Percentiles rank a stretch among this genome's conserved stretches.
Evolutionary conservation across 1,140 invertebrate genomes (phyloP).

Genomic region (Macrotrachela quadricornifera): DNA sequence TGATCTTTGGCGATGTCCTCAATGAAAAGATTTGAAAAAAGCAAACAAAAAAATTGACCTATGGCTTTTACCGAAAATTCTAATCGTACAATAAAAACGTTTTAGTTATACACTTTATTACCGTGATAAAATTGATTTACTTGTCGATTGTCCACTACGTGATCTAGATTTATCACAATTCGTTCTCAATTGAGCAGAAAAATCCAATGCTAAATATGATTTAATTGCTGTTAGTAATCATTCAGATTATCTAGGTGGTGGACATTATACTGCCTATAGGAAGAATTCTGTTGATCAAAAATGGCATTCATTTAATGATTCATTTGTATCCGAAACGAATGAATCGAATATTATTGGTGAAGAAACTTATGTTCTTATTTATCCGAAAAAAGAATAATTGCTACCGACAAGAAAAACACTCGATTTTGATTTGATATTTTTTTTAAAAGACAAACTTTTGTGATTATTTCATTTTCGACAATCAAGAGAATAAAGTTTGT

Average conservation of each 20-base stretch:
- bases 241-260: constrained; percentile 38
- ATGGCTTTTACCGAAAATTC: constrained; percentile 57
- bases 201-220: constrained; percentile 32
- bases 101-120: constrained; percentile 46
- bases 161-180: constrained; percentile 9
- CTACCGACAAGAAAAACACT: too few species aligned
- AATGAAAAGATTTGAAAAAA: constrained; percentile 56
- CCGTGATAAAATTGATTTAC: constrained; percentile 57
- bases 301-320: constrained; percentile 43
- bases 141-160: constrained; percentile 55
- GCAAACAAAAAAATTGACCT: constrained; percentile 75
- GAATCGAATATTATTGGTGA: background rate
- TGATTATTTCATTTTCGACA: too few species aligned
- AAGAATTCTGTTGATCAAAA: constrained; percentile 30
- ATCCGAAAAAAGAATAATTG: constrained; percentile 6
- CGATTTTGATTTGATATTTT: too few species aligned
- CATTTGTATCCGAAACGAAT: constrained; percentile 20
- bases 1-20: constrained; percentile 50
- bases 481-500: too few species aligned
- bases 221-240: constrained; percentile 39
- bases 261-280: constrained; percentile 37
- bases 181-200: constrained; percentile 11
- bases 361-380: constrained; percentile 1
- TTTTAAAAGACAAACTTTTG: too few species aligned
- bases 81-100: constrained; percentile 74